Evolutionary conservation across 1,140 invertebrate genomes (phyloP).

Genomic region (Xylocopa sonorina): DNA sequence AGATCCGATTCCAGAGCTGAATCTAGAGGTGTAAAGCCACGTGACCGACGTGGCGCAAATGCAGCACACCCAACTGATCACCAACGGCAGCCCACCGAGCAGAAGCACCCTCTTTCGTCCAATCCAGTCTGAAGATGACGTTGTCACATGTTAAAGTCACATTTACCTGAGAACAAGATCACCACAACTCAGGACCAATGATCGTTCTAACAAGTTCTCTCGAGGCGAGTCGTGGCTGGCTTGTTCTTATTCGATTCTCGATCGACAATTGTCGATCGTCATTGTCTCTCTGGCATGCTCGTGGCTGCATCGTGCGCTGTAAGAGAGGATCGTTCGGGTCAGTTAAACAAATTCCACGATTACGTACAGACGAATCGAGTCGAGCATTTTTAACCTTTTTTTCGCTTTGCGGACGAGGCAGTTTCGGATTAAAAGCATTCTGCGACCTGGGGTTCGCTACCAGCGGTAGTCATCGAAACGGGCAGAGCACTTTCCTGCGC

Average conservation of each 20-base stretch:
- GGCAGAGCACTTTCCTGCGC: no score
- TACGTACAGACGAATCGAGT: no score
- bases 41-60: slow-evolving; percentile 74
- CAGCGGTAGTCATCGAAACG: no score
- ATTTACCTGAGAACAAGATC: slow-evolving; percentile 63
- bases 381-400: not conserved
- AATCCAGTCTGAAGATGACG: slow-evolving; percentile 78
- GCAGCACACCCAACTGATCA: slow-evolving; percentile 82
- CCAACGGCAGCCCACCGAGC: slow-evolving; percentile 79
- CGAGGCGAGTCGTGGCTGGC: slow-evolving; percentile 62
- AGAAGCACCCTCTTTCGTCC: slow-evolving; percentile 83
- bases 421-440: no score
- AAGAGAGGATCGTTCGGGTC: slow-evolving; percentile 40
- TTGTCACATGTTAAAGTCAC: slow-evolving; percentile 57
- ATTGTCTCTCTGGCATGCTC: slow-evolving; percentile 33
- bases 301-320: slow-evolving; percentile 23
- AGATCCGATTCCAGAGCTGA: slow-evolving; percentile 82
- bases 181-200: slow-evolving; percentile 62
- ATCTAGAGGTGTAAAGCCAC: slow-evolving; percentile 81
- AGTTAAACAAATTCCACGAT: no score
- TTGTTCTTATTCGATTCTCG: slow-evolving; percentile 61
- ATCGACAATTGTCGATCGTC: slow-evolving; percentile 27
- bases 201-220: not conserved
- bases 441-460: no score
- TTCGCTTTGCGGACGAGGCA: no score